Evolutionary conservation across 2,888 invertebrate species (phyloP), one percentile per base, ranked within the genome.

Genomic region (Lasioglossum marginatum): DNA sequence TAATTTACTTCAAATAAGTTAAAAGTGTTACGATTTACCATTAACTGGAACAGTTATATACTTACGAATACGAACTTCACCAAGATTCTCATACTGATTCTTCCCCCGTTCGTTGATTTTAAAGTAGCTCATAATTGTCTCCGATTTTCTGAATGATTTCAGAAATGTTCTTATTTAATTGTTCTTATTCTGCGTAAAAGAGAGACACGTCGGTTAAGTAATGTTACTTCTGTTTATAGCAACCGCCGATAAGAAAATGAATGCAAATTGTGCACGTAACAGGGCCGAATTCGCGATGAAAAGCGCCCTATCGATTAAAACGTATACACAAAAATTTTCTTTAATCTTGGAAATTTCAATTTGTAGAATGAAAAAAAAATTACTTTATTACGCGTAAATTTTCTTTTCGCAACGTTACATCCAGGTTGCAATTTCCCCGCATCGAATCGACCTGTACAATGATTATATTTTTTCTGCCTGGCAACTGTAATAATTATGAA

Each of bases 1-100:
- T 27, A 23, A 23, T 34, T 82, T 5, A 16, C 27, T 31, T 1
- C 1, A 68, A 77, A 48, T 4, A 37, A 10, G 1, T 19, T 77
- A n/a, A 23, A 43, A 66, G 19, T 63, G 27, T 31, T 76, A 70
- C n/a, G 48, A 73, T 48, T 37, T 77, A 34, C 2, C 37, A 1
- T 52, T 34, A 57, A 82, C 57, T 60, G n/a, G 0, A 74, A 60
- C 76, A 71, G 27, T 52, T 45, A 45, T 45, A 45, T 45, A 87
- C 88, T 89, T 88, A 91, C 91, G 82, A 16, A 78, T 76, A 52
- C 84, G 88, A 10, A 79, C 71, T 68, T 90, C 84, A 16, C 63
- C 88, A 34, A 93, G 81, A 60, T 89, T 89, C 48, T 92, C 90
- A 83, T 93, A 93, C 34, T 89, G 92, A 87, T 89, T 91, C 78